Conservation (phyloP, 2,113 vertebrate genomes). For the Procavia capensis region DNA sequence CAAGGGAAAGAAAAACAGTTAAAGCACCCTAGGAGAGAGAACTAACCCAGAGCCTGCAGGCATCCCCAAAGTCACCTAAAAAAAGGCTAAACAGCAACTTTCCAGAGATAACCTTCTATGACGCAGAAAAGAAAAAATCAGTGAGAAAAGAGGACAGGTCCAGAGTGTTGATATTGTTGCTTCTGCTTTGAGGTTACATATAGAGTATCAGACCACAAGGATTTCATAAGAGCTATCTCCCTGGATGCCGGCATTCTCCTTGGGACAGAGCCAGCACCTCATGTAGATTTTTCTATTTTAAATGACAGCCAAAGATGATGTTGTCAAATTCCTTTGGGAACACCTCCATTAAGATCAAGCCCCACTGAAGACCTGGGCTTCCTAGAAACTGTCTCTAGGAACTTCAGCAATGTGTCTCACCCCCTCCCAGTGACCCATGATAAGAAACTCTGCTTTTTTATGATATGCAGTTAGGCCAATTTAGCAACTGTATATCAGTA, state of each 20-base stretch:
- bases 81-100: background rate
- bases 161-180: background rate
- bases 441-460: background rate
- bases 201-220: background rate
- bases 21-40: constrained; percentile 13
- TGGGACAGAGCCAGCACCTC: background rate
- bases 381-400: background rate
- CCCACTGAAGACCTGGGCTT: background rate
- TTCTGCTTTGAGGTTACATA: background rate
- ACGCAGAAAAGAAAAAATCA: constrained; percentile 6
- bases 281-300: background rate
- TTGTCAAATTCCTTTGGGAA: background rate
- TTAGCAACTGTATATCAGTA: background rate
- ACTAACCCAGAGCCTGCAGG: background rate
- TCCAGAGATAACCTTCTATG: constrained; percentile 28
- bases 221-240: background rate
- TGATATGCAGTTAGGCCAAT: background rate
- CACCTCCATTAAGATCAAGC: background rate
- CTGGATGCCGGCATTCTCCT: background rate
- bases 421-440: constrained; percentile 5
- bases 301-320: background rate
- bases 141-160: background rate
- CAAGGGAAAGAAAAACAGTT: constrained; percentile 50
- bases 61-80: constrained; percentile 49
- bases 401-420: background rate